Percentiles rank a stretch among this genome's conserved stretches.
Conservation (phyloP, 2,888 invertebrate genomes). For the Ganaspis brasiliensis region DNA sequence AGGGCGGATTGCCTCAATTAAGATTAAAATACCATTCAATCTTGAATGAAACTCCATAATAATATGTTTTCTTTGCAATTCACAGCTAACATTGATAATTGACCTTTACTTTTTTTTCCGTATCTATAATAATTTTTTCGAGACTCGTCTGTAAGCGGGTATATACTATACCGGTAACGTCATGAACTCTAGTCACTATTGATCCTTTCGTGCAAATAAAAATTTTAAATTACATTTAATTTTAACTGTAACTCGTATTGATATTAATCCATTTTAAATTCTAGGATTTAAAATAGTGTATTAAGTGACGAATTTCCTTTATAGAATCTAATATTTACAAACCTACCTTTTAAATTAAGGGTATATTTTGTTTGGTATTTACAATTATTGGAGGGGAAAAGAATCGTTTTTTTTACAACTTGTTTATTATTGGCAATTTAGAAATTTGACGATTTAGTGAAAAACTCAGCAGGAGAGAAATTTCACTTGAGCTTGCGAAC, state of each 20-base stretch:
- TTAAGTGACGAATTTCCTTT: no score
- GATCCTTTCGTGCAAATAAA: slow-evolving; percentile 6
- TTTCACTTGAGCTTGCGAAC: slow-evolving; percentile 28
- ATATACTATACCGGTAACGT: slow-evolving; percentile 30
- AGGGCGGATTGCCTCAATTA: slow-evolving; percentile 27
- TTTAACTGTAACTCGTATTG: neutral
- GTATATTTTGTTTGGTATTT: no score
- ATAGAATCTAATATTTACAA: no score
- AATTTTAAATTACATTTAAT: neutral
- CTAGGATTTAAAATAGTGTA: no score
- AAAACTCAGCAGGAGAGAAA: slow-evolving; percentile 8
- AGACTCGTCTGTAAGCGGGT: neutral
- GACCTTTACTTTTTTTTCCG: neutral
- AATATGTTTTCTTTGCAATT: neutral
- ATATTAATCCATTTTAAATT: neutral
- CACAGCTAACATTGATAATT: slow-evolving; percentile 11
- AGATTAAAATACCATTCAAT: slow-evolving; percentile 6
- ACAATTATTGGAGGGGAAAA: no score
- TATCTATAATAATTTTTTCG: neutral
- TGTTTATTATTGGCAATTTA: no score
- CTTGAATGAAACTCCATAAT: neutral
- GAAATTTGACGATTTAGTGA: neutral
- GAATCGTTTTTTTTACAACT: no score
- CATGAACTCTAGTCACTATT: slow-evolving; percentile 37
- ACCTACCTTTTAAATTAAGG: no score